Percentiles rank a stretch among this genome's conserved stretches.
These are phyloP conservation scores for Drosophila takahashii DNA, from an alignment of 1,140 invertebrate genomes.

Conservation along the genomic window DNA sequence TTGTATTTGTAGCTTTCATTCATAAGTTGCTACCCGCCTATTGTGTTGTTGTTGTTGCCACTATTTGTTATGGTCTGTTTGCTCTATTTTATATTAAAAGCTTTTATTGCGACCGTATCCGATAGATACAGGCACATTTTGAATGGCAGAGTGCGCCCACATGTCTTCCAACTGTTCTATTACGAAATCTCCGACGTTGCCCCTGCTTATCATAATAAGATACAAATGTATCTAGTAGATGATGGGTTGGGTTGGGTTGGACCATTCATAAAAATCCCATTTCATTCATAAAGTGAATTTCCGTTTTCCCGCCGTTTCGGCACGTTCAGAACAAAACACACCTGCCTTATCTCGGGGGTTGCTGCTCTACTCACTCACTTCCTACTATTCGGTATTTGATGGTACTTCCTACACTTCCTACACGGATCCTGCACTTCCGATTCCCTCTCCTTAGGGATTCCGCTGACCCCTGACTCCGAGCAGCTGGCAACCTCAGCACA, in stretches of 20 bases:
- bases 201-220: constrained; percentile 52
- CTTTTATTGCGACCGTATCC: constrained; percentile 47
- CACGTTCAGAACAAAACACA: constrained; percentile 28
- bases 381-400: not conserved
- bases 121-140: constrained; percentile 14
- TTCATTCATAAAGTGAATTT: constrained; percentile 50
- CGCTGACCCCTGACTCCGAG: not conserved
- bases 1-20: constrained; percentile 63
- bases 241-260: not conserved
- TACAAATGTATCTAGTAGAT: constrained; percentile 45
- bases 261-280: constrained; percentile 40
- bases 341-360: constrained; percentile 49
- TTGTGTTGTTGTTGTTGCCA: constrained; percentile 24
- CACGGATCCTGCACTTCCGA: constrained; percentile 45
- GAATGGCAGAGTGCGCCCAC: constrained; percentile 36
- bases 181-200: constrained; percentile 36
- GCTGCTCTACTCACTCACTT: constrained; percentile 4
- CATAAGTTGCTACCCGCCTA: constrained; percentile 32
- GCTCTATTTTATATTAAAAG: constrained; percentile 66
- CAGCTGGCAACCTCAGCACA: constrained; percentile 41
- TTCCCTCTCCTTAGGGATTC: constrained; percentile 12
- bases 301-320: constrained; percentile 12
- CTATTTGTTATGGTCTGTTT: constrained; percentile 70
- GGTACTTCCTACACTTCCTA: constrained; percentile 10
- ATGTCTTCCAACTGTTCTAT: constrained; percentile 55